phyloP scores from a whole-genome alignment of 2,113 vertebrate genomes.

The Tetrao urogallus region DNA sequence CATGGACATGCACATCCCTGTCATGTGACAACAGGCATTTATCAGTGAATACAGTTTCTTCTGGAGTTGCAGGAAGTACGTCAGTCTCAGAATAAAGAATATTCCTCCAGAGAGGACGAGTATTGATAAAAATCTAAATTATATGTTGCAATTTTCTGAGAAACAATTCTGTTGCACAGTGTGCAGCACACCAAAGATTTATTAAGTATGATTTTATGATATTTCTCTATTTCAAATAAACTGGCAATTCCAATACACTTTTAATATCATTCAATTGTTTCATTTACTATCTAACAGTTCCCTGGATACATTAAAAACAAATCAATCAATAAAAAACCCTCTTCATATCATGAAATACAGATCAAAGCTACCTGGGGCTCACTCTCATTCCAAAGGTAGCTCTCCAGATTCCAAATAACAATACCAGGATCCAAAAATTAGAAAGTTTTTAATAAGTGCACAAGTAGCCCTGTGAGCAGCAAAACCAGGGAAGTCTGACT shows the following conservation, averaged over 20 bases:
- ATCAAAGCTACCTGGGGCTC: not conserved
- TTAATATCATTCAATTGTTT: not conserved
- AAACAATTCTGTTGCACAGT: not conserved
- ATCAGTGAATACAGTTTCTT: fast-evolving
- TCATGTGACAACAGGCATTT: not conserved
- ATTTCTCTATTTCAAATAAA: not conserved
- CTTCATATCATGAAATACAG: not conserved
- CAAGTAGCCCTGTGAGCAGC: not conserved
- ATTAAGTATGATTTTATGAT: not conserved
- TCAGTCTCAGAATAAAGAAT: not conserved
- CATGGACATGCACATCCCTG: fast-evolving
- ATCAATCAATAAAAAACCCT: not conserved
- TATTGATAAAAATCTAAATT: not conserved
- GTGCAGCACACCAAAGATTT: not conserved
- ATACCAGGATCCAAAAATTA: not conserved
- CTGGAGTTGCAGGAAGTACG: not conserved
- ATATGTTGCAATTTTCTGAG: not conserved
- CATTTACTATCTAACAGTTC: no score
- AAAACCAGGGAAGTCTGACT: not conserved
- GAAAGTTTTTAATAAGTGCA: not conserved
- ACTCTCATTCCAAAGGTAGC: not conserved
- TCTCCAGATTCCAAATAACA: not conserved
- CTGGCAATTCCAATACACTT: not conserved
- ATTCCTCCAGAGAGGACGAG: not conserved
- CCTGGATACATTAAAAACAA: not conserved